Conservation (phyloP, 2,888 invertebrate genomes). For the Uloborus plumipes region DNA sequence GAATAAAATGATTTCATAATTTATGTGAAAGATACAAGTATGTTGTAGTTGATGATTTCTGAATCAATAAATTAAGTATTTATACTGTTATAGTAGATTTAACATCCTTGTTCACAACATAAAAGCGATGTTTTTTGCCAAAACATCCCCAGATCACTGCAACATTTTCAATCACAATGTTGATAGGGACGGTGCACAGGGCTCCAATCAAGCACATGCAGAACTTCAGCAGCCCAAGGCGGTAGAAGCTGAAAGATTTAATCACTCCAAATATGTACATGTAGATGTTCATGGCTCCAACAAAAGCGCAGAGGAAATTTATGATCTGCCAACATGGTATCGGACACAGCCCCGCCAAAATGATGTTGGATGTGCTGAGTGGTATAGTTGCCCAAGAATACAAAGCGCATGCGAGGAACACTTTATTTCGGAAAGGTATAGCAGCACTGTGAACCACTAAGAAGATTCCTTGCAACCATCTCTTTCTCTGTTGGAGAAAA, state of each 20-base stretch:
- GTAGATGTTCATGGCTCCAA: conserved; percentile 93
- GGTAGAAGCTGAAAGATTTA: conserved; percentile 91
- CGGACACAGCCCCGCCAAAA: conserved; percentile 87
- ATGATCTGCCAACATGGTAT: conserved; percentile 80
- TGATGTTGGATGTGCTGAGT: conserved; percentile 88
- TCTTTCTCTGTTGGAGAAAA: conserved; percentile 94
- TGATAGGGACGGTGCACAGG: conserved; percentile 90
- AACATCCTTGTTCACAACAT: conserved; percentile 94
- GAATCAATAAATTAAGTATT: conserved; percentile 59
- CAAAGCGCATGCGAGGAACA: conserved; percentile 87
- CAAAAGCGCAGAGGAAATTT: conserved; percentile 90
- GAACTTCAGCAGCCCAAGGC: conserved; percentile 85
- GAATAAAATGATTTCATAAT: conserved; percentile 35
- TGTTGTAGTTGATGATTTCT: conserved; percentile 19
- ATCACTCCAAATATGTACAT: conserved; percentile 99
- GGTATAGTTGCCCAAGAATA: conserved; percentile 98
- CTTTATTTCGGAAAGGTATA: conserved; percentile 83
- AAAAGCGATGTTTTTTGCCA: conserved; percentile 96
- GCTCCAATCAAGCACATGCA: conserved; percentile 86
- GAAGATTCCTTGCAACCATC: conserved; percentile 82
- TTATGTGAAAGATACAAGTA: conserved; percentile 11
- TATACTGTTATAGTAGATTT: conserved; percentile 65
- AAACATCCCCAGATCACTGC: conserved; percentile 95
- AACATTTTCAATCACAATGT: conserved; percentile 93
- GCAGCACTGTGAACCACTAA: conserved; percentile 78